A percentile compares a stretch with the other conserved stretches of the same genome.
phyloP scores from a whole-genome alignment of 2,113 vertebrate genomes.

The Perca schrenkii region DNA sequence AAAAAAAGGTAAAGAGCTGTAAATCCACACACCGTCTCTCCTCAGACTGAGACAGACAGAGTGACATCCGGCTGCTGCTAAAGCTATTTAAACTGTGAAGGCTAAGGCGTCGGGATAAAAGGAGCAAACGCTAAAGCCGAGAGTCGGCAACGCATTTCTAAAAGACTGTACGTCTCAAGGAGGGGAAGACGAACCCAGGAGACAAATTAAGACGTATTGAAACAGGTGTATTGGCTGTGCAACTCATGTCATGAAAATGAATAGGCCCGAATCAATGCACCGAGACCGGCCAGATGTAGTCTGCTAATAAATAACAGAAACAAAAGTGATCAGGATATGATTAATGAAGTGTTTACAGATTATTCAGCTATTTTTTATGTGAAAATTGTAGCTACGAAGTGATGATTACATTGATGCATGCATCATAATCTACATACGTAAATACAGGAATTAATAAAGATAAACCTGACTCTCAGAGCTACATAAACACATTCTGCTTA shows the following conservation, averaged over 20 bases:
- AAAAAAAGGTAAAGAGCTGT: constrained; percentile 52
- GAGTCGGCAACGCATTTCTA: constrained; percentile 57
- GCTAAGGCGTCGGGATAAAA: constrained; percentile 74
- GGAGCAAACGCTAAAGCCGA: constrained; percentile 65
- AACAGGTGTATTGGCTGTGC: constrained; percentile 63
- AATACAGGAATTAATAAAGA: constrained; percentile 62
- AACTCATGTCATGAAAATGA: constrained; percentile 62
- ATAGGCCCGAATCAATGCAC: constrained; percentile 52
- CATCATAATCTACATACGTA: constrained; percentile 48
- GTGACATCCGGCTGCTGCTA: constrained; percentile 46
- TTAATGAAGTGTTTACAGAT: constrained; percentile 60
- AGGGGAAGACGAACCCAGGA: constrained; percentile 39
- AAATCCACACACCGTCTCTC: constrained; percentile 57
- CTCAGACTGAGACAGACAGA: constrained; percentile 60
- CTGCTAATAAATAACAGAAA: constrained; percentile 41
- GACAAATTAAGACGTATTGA: constrained; percentile 68
- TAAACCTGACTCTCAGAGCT: constrained; percentile 36
- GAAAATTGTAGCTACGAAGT: constrained; percentile 60
- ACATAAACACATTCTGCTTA: constrained; percentile 28
- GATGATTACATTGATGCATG: constrained; percentile 57
- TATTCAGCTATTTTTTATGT: constrained; percentile 41
- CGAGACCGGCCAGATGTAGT: constrained; percentile 41
- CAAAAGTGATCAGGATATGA: constrained; percentile 56
- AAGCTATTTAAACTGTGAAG: constrained; percentile 73
- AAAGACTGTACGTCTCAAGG: constrained; percentile 42